Base-by-base conservation (phyloP, 2,113 vertebrate species). In the Cyprinus carpio region DNA sequence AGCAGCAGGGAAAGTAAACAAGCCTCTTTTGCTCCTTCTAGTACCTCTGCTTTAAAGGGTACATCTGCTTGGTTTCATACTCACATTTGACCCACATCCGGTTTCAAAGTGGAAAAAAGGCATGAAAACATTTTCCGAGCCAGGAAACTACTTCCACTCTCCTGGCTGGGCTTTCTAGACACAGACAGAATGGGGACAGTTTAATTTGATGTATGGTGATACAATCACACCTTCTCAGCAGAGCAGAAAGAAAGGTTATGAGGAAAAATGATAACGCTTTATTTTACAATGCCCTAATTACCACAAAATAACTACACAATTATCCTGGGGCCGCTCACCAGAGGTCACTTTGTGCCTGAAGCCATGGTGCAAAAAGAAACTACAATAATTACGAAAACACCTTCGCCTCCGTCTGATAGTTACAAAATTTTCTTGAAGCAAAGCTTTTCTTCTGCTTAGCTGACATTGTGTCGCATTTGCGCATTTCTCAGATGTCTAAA, bases 111-210 rank as follows among this genome's bases (percentile, higher is more conserved):
- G 27, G 7, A 56, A 49, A 84, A 65, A 90, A 84, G 84, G 40
- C 69, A 69, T 31, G 71, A 76, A 89, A 89, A 90, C 75, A 64
- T 82, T 90, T 89, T 88, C 84, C 58, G 56, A 90, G 89, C 90
- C 85, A 87, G 89, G 88, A 88, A 90, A 90, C 81, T 85, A 88
- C 85, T 88, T 90, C 81, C 81, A 86, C 88, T 90, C 86, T 86
- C 88, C 89, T 88, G 89, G 88, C 90, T 91, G 67, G 20, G 82
- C 88, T 89, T 62, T 90, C 89, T 87, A 86, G 78, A 87, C 81
- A 85, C 64, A 93, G 94, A 94, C 94, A 94, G 93, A 94, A 94
- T 94, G 90, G 82, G 94, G 92, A 89, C 94, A 92, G 90, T 91
- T 91, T 90, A 93, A 93, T 92, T 93, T 93, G 93, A 94, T 93